Percentiles rank a stretch among this genome's conserved stretches.
Conservation (phyloP, 2,797 vertebrate species). For the Gallinago nigripennis region DNA sequence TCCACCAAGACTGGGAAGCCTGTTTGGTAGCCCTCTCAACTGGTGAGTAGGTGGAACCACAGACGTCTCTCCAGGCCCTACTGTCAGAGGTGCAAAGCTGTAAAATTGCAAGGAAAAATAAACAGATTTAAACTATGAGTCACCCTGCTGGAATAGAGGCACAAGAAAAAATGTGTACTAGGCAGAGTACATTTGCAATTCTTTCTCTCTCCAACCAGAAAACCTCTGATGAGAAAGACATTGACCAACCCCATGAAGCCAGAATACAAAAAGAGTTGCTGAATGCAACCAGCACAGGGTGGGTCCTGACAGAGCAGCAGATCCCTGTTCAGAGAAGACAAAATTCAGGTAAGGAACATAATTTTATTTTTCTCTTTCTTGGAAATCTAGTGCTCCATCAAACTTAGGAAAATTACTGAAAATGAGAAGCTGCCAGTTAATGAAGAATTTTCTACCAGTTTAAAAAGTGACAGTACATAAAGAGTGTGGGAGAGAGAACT, state of each 20-base stretch:
- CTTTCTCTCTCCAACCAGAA: constrained; percentile 76
- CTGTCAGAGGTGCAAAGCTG: constrained; percentile 57
- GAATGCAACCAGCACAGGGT: constrained; percentile 73
- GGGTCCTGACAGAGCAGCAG: constrained; percentile 70
- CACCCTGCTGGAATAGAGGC: constrained; percentile 60
- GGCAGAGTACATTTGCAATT: constrained; percentile 77
- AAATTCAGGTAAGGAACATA: constrained; percentile 72
- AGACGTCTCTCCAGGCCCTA: constrained; percentile 25
- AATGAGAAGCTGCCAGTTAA: background rate
- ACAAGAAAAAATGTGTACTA: constrained; percentile 47
- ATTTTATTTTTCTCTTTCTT: constrained; percentile 70
- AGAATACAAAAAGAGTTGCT: constrained; percentile 74
- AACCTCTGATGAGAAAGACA: constrained; percentile 72
- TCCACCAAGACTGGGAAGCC: background rate
- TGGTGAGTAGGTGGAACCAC: constrained; percentile 35
- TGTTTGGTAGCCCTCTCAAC: background rate
- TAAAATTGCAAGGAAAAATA: constrained; percentile 52
- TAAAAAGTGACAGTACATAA: background rate
- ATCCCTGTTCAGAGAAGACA: constrained; percentile 73
- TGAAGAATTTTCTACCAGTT: background rate
- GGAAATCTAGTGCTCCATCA: constrained; percentile 76
- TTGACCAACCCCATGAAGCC: constrained; percentile 68
- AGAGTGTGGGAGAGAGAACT: background rate
- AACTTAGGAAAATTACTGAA: constrained; percentile 31
- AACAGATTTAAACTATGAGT: constrained; percentile 56